Base-by-base conservation (phyloP, 2,888 invertebrate genomes). In the Eupithecia pulchellata region DNA sequence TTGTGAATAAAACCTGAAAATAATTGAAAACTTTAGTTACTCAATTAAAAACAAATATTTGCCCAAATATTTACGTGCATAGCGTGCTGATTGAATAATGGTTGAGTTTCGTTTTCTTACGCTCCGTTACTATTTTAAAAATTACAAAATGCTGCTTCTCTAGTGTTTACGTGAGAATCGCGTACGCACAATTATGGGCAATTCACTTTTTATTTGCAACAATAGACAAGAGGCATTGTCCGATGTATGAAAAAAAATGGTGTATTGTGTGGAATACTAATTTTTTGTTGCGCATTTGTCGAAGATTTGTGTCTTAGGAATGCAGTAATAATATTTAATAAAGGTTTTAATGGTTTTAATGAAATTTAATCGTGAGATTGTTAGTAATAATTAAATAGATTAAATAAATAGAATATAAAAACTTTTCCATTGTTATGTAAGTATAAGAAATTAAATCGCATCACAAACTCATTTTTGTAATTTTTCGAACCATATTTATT, bases 51-150 rank as follows among this genome's bases (percentile, higher is more conserved):
- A 17, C 27, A 57, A 61, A 61, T 61, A 61, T 61, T 61, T 61
- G 32, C 11, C 3, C 9, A 58, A 61, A 5, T 34, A 25, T 61
- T 32, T 34, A 61, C 30, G 11, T 36, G 20, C 76, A 81, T 85
- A 74, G 82, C 85, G 84, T 86, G 86, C 74, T 64, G 66, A 71
- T 73, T 58, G 78, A 77, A 78, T 77, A 73, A 78, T 79, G 74
- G 73, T 77, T 75, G 62, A 78, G 79, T 84, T 83, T 84, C 81
- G 75, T 83, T 85, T 86, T 85, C 82, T 82, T 81, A 81, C 68
- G 75, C 76, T 58, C 69, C 77, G 76, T 77, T 78, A 78, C 78
- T 77, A 75, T 80, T 85, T 83, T 84, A 81, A 73, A 82, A 84
- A 84, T 82, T 80, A 77, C 79, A 80, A 79, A n/a, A 83, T 81